A percentile compares a stretch with the other conserved stretches of the same genome.
Conservation (phyloP, 2,888 invertebrate genomes). For the Hemithea aestivaria region DNA sequence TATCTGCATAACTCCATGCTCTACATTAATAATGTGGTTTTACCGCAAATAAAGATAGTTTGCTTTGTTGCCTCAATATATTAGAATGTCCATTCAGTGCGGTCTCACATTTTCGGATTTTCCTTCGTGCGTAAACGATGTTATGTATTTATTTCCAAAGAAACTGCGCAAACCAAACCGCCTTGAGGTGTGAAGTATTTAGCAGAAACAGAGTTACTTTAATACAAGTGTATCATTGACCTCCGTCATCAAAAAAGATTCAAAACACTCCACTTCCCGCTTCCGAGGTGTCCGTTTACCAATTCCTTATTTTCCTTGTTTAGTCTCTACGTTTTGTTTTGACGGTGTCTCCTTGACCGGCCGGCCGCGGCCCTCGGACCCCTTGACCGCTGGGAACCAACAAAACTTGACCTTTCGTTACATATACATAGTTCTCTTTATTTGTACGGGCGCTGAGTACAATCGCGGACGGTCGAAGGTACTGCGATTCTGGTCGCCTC, state of each 20-base stretch:
- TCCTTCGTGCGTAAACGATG: constrained; percentile 6
- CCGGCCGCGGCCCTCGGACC: constrained; percentile 36
- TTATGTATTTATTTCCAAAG: constrained; percentile 6
- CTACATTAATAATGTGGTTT: too few species aligned
- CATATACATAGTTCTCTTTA: constrained; percentile 57
- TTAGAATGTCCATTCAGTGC: too few species aligned
- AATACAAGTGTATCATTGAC: constrained; percentile 19
- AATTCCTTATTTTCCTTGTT: constrained; percentile 25
- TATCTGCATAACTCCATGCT: too few species aligned
- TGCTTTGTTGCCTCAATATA: too few species aligned
- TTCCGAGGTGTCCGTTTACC: constrained; percentile 21
- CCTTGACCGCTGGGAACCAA: constrained; percentile 48
- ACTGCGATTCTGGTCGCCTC: constrained; percentile 26
- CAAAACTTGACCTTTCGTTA: constrained; percentile 50
- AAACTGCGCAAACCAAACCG: constrained; percentile 7
- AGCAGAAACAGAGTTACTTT: constrained; percentile 21
- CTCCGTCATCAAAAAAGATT: constrained; percentile 15
- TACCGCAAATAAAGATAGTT: too few species aligned
- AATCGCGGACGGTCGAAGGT: constrained; percentile 23
- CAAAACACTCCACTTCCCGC: constrained; percentile 41
- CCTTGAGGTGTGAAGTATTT: constrained; percentile 21
- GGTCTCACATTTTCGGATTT: not conserved
- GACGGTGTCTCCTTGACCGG: constrained; percentile 53
- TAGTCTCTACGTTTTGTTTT: constrained; percentile 38
- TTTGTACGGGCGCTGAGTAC: constrained; percentile 42